Conservation (phyloP, 64 coral and sea anemone species). For the Stylophora pistillata region DNA sequence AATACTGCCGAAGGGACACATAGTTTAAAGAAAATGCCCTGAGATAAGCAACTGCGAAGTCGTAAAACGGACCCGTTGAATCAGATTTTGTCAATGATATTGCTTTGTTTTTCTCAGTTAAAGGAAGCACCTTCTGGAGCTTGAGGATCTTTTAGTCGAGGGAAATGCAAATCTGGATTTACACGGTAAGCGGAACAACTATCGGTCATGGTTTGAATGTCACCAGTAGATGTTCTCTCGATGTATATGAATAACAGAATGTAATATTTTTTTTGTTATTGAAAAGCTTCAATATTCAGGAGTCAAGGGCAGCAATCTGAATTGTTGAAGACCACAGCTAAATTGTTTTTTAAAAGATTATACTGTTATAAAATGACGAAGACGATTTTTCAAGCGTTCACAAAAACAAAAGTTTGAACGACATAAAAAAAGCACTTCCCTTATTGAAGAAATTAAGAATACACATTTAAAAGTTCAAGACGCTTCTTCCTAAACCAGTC, state of each 20-base stretch:
- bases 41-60: background rate
- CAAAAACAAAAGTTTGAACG: too few relatives aligned
- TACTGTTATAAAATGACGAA: too few relatives aligned
- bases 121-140: background rate
- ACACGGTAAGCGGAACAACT: background rate
- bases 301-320: too few relatives aligned
- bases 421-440: too few relatives aligned
- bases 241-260: background rate
- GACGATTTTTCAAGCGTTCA: too few relatives aligned
- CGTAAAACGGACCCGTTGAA: background rate
- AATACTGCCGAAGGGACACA: background rate
- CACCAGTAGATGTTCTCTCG: background rate
- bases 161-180: conserved; percentile 50
- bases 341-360: too few relatives aligned
- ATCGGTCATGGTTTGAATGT: background rate
- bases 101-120: background rate
- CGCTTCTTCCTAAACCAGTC: background rate
- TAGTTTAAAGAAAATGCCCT: too few relatives aligned
- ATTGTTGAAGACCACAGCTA: too few relatives aligned
- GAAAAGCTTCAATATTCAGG: too few relatives aligned
- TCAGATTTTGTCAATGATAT: background rate
- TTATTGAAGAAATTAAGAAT: conserved; percentile 8
- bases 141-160: background rate
- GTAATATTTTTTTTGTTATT: too few relatives aligned
- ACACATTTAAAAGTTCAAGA: background rate